These are phyloP conservation scores for Elanoides forficatus DNA, from an alignment of 2,113 vertebrate species.

Conservation along the genomic window DNA sequence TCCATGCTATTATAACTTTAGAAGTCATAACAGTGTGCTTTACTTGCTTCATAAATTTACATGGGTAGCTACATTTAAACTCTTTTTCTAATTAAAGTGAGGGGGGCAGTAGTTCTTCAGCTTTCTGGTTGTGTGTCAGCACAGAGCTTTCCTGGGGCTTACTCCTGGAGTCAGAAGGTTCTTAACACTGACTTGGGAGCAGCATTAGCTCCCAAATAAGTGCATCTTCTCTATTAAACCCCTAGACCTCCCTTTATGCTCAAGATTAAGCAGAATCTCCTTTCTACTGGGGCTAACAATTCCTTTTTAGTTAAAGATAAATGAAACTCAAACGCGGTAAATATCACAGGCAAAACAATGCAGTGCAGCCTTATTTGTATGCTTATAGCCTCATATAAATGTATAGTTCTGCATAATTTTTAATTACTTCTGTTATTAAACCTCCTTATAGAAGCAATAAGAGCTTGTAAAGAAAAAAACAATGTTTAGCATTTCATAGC, in stretches of 20 bases:
- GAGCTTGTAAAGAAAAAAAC: background rate
- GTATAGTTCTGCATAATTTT: background rate
- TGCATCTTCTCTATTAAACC: background rate
- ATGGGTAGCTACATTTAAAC: background rate
- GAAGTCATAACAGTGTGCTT: background rate
- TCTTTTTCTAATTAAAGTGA: background rate
- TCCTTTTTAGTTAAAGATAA: background rate
- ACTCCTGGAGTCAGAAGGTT: background rate
- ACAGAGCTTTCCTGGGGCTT: background rate
- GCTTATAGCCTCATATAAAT: background rate
- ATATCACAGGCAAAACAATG: background rate
- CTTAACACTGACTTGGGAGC: background rate
- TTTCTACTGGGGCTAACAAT: background rate
- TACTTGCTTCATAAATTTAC: background rate
- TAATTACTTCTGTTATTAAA: conserved; percentile 11
- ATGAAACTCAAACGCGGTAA: background rate
- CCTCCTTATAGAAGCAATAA: background rate
- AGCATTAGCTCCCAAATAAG: background rate
- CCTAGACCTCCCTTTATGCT: background rate
- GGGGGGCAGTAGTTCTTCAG: background rate
- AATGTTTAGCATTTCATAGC: background rate
- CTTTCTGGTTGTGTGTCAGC: background rate
- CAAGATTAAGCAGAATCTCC: background rate
- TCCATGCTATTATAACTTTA: background rate
- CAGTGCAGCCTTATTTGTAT: background rate